Conservation (phyloP, 2,888 invertebrate genomes). For the Nowickia ferox region DNA sequence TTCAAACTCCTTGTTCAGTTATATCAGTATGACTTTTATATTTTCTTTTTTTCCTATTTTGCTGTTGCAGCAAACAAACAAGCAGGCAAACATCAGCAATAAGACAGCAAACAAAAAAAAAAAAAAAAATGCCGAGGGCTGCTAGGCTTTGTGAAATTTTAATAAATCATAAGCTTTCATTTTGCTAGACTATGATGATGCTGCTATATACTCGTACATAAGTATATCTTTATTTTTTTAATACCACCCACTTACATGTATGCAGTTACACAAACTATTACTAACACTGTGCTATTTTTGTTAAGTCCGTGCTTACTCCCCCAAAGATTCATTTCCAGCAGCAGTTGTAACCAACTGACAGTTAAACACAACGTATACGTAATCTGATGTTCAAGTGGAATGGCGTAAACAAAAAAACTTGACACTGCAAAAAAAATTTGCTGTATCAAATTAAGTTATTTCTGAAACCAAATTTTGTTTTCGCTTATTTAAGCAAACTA, state of each 20-base stretch:
- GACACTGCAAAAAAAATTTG: slow-evolving; percentile 9
- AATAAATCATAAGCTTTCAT: slow-evolving; percentile 76
- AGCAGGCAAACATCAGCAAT: slow-evolving; percentile 44
- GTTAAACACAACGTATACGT: slow-evolving; percentile 45
- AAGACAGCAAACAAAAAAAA: slow-evolving; percentile 20
- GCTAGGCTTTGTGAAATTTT: slow-evolving; percentile 74
- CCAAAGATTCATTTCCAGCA: slow-evolving; percentile 5
- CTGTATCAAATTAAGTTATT: not conserved
- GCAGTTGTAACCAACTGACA: slow-evolving; percentile 30
- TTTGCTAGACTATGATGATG: slow-evolving; percentile 71
- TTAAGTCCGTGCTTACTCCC: slow-evolving; percentile 6
- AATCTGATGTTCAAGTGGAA: slow-evolving; percentile 58
- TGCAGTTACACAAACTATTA: slow-evolving; percentile 12
- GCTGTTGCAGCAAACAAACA: slow-evolving; percentile 39
- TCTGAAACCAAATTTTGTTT: not conserved
- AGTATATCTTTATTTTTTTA: slow-evolving; percentile 40
- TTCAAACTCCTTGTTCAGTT: not conserved
- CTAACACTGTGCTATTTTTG: not conserved
- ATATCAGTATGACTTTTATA: slow-evolving; percentile 3
- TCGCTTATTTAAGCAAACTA: not conserved
- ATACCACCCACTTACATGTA: slow-evolving; percentile 60
- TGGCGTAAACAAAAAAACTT: not conserved
- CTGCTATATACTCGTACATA: slow-evolving; percentile 24
- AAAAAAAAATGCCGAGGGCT: slow-evolving; percentile 62
- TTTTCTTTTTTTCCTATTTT: not conserved